These are phyloP conservation scores for Lycophotia porphyrea DNA, from an alignment of 2,888 invertebrate genomes.

Conservation along the genomic window DNA sequence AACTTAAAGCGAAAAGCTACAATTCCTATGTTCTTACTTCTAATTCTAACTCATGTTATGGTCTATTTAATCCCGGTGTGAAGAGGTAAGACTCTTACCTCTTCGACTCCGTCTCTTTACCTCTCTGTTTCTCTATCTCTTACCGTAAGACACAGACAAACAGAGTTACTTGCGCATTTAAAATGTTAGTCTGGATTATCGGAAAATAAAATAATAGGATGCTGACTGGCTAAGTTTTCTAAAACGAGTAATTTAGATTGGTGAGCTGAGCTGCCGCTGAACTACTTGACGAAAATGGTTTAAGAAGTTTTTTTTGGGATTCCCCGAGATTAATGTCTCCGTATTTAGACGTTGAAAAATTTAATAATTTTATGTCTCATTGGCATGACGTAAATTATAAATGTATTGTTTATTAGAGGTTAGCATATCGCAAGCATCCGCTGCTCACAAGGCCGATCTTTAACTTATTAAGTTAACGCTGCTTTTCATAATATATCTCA, in stretches of 20 bases:
- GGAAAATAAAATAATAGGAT: background rate
- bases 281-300: background rate
- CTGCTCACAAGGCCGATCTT: background rate
- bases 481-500: background rate
- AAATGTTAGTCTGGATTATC: background rate
- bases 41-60: background rate
- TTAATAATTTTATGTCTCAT: background rate
- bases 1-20: background rate
- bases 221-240: background rate
- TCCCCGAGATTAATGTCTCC: constrained; percentile 20
- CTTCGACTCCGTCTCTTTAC: too few relatives aligned
- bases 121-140: too few relatives aligned
- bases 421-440: background rate
- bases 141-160: too few relatives aligned
- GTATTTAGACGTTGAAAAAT: background rate
- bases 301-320: constrained; percentile 14
- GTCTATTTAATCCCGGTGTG: background rate
- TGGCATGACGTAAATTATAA: background rate
- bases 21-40: background rate
- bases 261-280: too few relatives aligned
- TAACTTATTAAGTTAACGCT: background rate
- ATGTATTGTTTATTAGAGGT: background rate
- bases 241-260: too few relatives aligned
- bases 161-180: background rate
- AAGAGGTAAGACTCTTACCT: background rate